Conservation (phyloP, 2,888 invertebrate species). For the Papilio elwesi region DNA sequence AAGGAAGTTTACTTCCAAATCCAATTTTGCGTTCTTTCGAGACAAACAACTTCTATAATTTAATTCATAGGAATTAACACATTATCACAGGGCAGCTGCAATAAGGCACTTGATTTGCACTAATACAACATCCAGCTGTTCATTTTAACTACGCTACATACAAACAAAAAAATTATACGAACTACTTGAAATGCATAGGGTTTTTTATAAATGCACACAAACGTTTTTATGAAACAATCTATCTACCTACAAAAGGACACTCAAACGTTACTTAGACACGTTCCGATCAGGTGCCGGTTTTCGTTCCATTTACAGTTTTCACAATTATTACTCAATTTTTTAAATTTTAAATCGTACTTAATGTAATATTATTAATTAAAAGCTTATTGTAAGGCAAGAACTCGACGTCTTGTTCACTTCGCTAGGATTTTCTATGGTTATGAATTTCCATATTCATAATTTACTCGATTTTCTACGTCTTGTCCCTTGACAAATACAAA, state of each 20-base stretch:
- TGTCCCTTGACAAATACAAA: background rate
- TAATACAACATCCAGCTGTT: constrained; percentile 3
- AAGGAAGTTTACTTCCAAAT: background rate
- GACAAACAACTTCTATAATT: constrained; percentile 23
- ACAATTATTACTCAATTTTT: too few relatives aligned
- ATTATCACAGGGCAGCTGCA: constrained; percentile 51
- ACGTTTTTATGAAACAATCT: background rate
- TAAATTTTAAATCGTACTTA: too few relatives aligned
- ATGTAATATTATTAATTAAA: too few relatives aligned
- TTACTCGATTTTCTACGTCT: too few relatives aligned
- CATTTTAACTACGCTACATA: constrained; percentile 1
- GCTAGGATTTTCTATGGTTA: too few relatives aligned
- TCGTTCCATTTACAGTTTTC: too few relatives aligned
- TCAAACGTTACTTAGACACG: background rate
- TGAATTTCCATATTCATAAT: too few relatives aligned
- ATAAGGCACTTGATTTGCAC: constrained; percentile 49
- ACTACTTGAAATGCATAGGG: constrained; percentile 1
- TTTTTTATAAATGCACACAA: constrained; percentile 1
- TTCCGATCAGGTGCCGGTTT: background rate
- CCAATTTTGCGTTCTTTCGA: constrained; percentile 9
- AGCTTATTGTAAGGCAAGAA: too few relatives aligned
- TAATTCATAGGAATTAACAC: constrained; percentile 31
- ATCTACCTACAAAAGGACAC: background rate
- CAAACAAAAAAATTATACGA: constrained; percentile 8
- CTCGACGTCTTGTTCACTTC: too few relatives aligned